phyloP scores from a whole-genome alignment of 2,888 invertebrate species.

The Tenodera sinensis region DNA sequence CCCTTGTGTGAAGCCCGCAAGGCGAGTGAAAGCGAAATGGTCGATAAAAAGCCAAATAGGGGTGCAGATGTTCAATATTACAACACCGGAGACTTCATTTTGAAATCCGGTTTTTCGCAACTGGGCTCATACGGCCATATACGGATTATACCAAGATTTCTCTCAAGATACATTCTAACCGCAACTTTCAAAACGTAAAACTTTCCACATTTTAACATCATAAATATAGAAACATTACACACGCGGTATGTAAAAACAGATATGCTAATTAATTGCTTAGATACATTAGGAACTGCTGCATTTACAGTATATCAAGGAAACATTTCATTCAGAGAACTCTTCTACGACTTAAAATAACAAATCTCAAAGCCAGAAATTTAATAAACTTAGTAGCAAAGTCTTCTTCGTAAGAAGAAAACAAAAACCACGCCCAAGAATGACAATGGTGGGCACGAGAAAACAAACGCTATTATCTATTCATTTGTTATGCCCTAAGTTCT shows the following conservation, averaged over 20 bases:
- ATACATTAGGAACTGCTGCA: no score
- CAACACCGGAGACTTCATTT: neutral
- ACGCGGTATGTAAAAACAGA: neutral
- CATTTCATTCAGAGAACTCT: no score
- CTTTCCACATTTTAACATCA: neutral
- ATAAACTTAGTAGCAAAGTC: neutral
- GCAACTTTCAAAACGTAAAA: neutral
- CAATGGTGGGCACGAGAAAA: neutral
- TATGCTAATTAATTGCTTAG: neutral
- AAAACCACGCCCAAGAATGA: constrained; percentile 14
- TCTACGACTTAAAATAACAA: no score
- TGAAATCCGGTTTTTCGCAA: neutral
- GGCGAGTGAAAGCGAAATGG: neutral
- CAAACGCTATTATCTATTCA: neutral
- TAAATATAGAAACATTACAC: neutral
- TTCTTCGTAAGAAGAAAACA: neutral
- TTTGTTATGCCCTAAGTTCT: neutral
- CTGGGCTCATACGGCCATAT: neutral
- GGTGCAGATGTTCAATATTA: neutral
- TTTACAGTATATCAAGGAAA: no score
- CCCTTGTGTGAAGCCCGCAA: neutral
- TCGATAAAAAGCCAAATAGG: neutral
- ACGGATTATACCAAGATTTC: neutral
- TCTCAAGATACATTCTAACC: neutral
- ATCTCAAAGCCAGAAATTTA: no score